Base-by-base conservation (phyloP, 2,113 vertebrate species). In the Sylvilagus bachmani region DNA sequence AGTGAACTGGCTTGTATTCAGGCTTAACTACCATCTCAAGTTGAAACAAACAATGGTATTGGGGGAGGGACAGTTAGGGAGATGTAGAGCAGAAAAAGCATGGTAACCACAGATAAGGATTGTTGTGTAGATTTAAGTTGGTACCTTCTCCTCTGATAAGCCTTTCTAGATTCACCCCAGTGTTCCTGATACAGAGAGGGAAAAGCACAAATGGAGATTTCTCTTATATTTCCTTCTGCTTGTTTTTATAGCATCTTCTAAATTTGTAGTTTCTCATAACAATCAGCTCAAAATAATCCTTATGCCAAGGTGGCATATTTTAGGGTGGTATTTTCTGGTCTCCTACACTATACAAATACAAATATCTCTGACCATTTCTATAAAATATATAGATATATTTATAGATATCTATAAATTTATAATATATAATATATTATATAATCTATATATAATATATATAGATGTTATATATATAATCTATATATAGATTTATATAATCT, bases 221-320 rank as follows among this genome's bases (percentile, higher is more conserved):
- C 70, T 51, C 64, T 51, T 38, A 66, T 66, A 75, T 84, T 84
- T 53, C 25, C 33, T 69, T 85, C 49, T 27, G 25, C 12, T 77
- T 77, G 61, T 84, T 84, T 84, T 75, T 91, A 91, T 61, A 91
- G 25, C n/a, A 75, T 64, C 31, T 84, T 5, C 61, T 67, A 25
- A 55, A 13, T 77, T 70, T 91, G 70, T 49, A 91, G 70, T 75
- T 84, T 84, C 80, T 84, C 61, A 84, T 80, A 80, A 90, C 58
- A 90, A 80, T 91, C 44, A 66, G 51, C 44, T 84, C 58, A 75
- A 75, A 91, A 84, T 91, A 84, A 75, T 66, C n/a, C 19, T 55
- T 75, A 84, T 84, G 90, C 58, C 64, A 91, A 91, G 84, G 17
- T 75, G 44, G n/a, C 44, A 66, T 91, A 84, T 84, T 91, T 84